Evolutionary conservation across 2,113 vertebrate species (phyloP).

Genomic region (Tragelaphus strepsiceros): DNA sequence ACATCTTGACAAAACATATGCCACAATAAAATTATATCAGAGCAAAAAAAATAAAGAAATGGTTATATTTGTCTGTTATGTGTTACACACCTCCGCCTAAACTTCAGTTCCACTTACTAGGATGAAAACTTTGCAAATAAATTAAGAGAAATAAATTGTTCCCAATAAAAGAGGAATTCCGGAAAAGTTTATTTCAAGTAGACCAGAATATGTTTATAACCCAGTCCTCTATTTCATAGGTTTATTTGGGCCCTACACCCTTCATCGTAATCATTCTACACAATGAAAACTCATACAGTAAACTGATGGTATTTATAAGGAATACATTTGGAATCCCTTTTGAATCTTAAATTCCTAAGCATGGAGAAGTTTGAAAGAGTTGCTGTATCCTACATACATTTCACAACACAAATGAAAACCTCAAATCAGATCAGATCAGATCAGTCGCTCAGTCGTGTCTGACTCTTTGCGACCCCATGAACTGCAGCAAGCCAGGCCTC

Average conservation of each 20-base stretch:
- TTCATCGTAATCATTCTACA: background rate
- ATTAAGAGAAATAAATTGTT: conserved; percentile 23
- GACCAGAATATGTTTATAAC: background rate
- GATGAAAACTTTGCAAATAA: conserved; percentile 36
- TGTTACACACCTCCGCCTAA: conserved; percentile 42
- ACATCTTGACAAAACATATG: conserved; percentile 72
- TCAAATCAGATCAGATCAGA: too few relatives aligned
- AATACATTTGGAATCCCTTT: background rate
- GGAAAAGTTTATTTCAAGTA: conserved; percentile 28
- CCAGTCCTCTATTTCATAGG: background rate
- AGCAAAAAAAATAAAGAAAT: background rate
- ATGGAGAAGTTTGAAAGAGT: background rate
- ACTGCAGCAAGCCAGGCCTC: too few relatives aligned
- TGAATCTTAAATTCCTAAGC: background rate
- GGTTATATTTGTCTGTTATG: conserved; percentile 56
- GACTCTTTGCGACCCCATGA: too few relatives aligned
- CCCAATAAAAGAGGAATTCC: background rate
- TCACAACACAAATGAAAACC: background rate
- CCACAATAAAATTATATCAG: conserved; percentile 65
- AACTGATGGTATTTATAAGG: background rate
- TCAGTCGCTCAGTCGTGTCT: too few relatives aligned
- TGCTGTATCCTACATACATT: background rate
- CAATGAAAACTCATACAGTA: background rate
- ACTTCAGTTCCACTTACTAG: background rate
- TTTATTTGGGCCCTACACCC: background rate